These are phyloP conservation scores for Pachyuromys duprasi DNA, from an alignment of 2,797 vertebrate species.

Conservation along the genomic window DNA sequence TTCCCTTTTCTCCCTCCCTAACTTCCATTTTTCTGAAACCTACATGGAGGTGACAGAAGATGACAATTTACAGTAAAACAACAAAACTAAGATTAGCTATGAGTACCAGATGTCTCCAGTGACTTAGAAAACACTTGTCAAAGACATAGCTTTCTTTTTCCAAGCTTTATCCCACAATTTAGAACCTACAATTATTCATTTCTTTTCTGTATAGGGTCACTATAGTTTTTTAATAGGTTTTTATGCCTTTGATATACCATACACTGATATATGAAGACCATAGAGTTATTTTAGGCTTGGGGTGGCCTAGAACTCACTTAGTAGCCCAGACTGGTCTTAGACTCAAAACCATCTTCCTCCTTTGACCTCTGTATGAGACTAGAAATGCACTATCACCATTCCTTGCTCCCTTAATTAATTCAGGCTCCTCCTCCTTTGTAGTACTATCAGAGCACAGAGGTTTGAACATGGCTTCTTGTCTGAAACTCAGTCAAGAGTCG, in stretches of 20 bases:
- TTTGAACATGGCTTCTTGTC: not conserved
- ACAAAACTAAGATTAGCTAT: not conserved
- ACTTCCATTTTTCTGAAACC: not conserved
- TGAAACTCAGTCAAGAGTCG: not conserved
- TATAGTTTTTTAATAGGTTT: not conserved
- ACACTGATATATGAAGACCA: not conserved
- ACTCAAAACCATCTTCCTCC: too few species aligned
- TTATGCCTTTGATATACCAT: not conserved
- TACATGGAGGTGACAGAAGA: not conserved
- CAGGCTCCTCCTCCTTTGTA: not conserved
- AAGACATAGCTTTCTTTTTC: not conserved
- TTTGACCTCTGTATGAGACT: too few species aligned
- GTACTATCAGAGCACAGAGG: not conserved
- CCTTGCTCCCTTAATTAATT: not conserved
- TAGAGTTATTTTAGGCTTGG: not conserved
- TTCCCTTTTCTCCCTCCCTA: not conserved
- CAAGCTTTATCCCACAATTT: not conserved
- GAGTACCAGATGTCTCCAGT: not conserved
- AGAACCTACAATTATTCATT: conserved; percentile 5
- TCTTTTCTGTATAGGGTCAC: not conserved
- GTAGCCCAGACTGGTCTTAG: too few species aligned
- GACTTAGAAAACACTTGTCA: not conserved
- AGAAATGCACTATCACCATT: too few species aligned
- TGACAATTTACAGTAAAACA: conserved; percentile 3
- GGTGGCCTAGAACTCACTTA: not conserved